Conservation (phyloP, 2,888 invertebrate species). For the Agrilus cyanescens region DNA sequence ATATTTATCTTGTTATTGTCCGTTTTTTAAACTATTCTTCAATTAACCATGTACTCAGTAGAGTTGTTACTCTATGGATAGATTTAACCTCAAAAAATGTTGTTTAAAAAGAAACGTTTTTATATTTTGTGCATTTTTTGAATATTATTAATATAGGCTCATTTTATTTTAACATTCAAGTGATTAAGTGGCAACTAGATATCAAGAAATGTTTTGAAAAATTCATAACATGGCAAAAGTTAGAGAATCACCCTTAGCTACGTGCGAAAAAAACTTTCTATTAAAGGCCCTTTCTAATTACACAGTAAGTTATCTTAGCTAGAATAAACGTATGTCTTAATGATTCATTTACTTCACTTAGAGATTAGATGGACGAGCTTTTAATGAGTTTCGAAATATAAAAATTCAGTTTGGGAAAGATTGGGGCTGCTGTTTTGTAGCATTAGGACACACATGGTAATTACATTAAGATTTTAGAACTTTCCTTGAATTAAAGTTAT, state of each 20-base stretch:
- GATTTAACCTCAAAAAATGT: too few relatives aligned
- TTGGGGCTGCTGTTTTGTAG: constrained; percentile 69
- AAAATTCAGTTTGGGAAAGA: constrained; percentile 69
- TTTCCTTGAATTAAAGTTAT: neutral
- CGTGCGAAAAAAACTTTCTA: constrained; percentile 59
- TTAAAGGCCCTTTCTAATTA: constrained; percentile 50
- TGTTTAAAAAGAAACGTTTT: too few relatives aligned
- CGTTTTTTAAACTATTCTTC: too few relatives aligned
- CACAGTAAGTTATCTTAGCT: constrained; percentile 39
- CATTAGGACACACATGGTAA: constrained; percentile 69
- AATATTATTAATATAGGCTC: too few relatives aligned
- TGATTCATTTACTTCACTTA: constrained; percentile 31
- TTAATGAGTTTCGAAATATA: constrained; percentile 59
- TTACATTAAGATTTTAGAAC: constrained; percentile 11
- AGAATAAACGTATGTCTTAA: constrained; percentile 12
- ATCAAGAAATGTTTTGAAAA: too few relatives aligned
- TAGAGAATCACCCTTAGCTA: constrained; percentile 55
- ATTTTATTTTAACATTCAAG: too few relatives aligned
- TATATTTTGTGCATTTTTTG: too few relatives aligned
- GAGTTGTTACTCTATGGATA: too few relatives aligned
- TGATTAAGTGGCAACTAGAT: too few relatives aligned
- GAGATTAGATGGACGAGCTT: constrained; percentile 69
- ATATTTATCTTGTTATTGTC: too few relatives aligned
- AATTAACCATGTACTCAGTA: too few relatives aligned
- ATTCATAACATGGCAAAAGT: constrained; percentile 36